Evolutionary conservation across 2,888 invertebrate genomes (phyloP).

Genomic region (Sarcophaga variegata): DNA sequence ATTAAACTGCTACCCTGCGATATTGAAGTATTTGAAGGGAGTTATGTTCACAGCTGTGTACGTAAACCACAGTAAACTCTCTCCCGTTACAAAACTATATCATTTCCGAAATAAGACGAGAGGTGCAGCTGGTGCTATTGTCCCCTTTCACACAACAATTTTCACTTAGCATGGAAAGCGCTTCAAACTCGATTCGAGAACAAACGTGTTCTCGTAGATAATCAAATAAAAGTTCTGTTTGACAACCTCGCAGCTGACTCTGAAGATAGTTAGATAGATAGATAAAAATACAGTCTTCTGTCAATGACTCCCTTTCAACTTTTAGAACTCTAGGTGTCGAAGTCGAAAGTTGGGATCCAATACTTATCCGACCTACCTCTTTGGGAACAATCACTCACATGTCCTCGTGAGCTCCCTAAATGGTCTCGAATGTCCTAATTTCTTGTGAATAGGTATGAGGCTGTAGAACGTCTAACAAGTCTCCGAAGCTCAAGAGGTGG

Average conservation of each 20-base stretch:
- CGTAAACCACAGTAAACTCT: background rate
- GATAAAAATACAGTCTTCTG: background rate
- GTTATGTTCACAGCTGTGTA: too few species aligned
- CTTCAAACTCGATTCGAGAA: too few species aligned
- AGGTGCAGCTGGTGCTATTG: background rate
- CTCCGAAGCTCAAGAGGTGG: background rate
- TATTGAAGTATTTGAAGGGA: too few species aligned
- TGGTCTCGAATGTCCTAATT: conserved; percentile 29
- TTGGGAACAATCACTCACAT: conserved; percentile 18
- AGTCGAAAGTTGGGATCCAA: conserved; percentile 13
- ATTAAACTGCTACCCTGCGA: too few species aligned
- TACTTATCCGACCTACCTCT: background rate
- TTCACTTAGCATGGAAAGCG: too few species aligned
- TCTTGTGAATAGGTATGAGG: conserved; percentile 13
- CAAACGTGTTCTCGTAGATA: too few species aligned
- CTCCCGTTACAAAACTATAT: background rate
- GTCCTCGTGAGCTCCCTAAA: conserved; percentile 19
- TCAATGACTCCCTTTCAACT: background rate
- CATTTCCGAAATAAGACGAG: background rate
- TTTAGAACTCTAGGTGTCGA: background rate
- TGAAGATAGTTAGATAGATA: too few species aligned
- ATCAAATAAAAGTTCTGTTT: too few species aligned
- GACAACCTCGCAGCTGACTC: too few species aligned
- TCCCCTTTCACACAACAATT: background rate
- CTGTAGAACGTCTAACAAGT: conserved; percentile 1